These are phyloP conservation scores for Cylloceria caligata DNA, from an alignment of 2,888 invertebrate genomes.

Conservation along the genomic window DNA sequence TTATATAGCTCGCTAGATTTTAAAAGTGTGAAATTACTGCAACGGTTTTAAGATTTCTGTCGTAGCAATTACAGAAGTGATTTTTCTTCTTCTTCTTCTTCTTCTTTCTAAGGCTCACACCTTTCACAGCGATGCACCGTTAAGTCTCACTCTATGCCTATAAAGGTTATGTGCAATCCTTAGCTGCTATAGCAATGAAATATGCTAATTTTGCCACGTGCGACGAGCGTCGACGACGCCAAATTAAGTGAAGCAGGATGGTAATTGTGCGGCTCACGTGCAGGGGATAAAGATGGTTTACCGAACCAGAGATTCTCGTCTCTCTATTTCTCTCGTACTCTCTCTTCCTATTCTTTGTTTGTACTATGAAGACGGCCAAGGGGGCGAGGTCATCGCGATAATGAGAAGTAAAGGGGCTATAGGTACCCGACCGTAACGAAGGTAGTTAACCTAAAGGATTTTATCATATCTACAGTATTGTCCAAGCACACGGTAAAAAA, in stretches of 20 bases:
- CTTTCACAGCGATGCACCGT: slow-evolving; percentile 4
- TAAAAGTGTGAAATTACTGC: not conserved
- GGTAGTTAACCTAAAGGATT: slow-evolving; percentile 54
- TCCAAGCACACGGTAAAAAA: not conserved
- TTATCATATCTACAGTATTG: slow-evolving; percentile 1
- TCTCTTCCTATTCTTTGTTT: not conserved
- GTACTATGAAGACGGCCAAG: not conserved
- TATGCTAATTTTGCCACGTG: slow-evolving; percentile 38
- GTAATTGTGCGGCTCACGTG: slow-evolving; percentile 29
- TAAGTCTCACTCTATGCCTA: not conserved
- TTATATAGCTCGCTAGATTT: too few species aligned
- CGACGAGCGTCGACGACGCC: slow-evolving; percentile 14
- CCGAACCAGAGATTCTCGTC: not conserved
- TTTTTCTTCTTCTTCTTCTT: slow-evolving; percentile 19
- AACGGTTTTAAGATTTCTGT: not conserved
- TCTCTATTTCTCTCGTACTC: not conserved
- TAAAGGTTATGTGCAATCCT: slow-evolving; percentile 5
- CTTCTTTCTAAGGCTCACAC: not conserved
- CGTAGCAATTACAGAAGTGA: not conserved
- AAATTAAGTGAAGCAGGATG: slow-evolving; percentile 21
- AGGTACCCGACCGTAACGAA: slow-evolving; percentile 59
- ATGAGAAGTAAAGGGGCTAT: slow-evolving; percentile 48
- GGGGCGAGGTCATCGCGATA: slow-evolving; percentile 62
- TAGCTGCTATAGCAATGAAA: slow-evolving; percentile 4
- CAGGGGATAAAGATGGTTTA: not conserved